Base-by-base conservation (phyloP, 2,797 vertebrate genomes). In the Todus mexicanus region DNA sequence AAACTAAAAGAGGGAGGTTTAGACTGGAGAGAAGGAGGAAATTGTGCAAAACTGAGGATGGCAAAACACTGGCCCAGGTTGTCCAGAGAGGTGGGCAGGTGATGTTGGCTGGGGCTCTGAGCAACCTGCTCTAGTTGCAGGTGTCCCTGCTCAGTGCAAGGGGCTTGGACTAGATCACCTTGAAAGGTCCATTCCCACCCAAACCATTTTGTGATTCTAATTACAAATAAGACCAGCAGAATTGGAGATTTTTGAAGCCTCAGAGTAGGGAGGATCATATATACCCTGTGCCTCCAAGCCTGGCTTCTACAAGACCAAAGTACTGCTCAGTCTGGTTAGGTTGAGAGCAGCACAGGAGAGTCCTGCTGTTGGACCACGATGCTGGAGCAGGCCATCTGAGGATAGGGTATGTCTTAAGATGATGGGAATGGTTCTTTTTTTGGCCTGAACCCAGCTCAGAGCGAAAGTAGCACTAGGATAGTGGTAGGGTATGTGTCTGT, bases 291-390 rank as follows among this genome's bases (percentile, higher is more conserved):
- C 6, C 10, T 21, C 31, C 23, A 43, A 15, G 50, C 33, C 43
- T 83, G 31, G 11, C 53, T 80, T 0, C 0, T 42, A 12, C 22
- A 37, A 31, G 45, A 23, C 75, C 51, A 22, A 63, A 60, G 13
- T 59, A 26, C 43, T 72, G 57, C 50, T 81, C 71, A 48, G 9
- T 47, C 38, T 73, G 17, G 3, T 33, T 13, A 3, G 17, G 56
- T 5, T 29, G 11, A 54, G 26, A 59, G 35, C 35, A 60, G 15
- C 43, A 10, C 19, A n/a, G 40, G 53, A 86, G 12, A 6, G 10
- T 70, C 33, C n/a, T 15, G 0, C 4, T 17, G 0, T 5, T 43
- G 4, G 2, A 19, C 61, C 6, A 0, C 1, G 9, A 0, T 57
- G 38, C 22, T 0, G 0, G 33, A 78, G 25, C 42, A 54, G 56